Base-by-base conservation (phyloP, 2,888 invertebrate genomes). In the Nymphalis urticae region DNA sequence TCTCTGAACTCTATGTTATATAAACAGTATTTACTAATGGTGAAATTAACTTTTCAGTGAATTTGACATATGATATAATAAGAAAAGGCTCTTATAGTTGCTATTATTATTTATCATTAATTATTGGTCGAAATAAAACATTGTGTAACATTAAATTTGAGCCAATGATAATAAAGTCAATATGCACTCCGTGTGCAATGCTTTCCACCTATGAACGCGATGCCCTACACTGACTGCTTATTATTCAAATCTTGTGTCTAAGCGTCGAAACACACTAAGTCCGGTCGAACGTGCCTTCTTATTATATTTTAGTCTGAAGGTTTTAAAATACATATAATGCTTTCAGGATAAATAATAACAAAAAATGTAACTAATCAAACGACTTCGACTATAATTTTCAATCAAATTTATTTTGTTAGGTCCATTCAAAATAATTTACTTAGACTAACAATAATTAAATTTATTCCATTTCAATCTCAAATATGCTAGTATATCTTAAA, bases 161-260 rank as follows among this genome's bases (percentile, higher is more conserved):
- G 58, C 19, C 13, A 42, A 42, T 42, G 42, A 19, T 42, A 58
- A 36, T 42, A 17, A 42, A 58, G 10, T 21, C 13, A 3, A 42
- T 58, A 56, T 32, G 58, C n/a, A 42, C 19, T 19, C 36, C 42
- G 58, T 58, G n/a, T 10, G 27, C 59, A n/a, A 48, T 68, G 61
- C 58, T 64, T 63, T 64, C 74, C 66, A 72, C 54, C 64, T 61
- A 64, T 60, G 60, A 59, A 62, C 72, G 60, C 66, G 60, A 36
- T 71, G 53, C 47, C 62, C 51, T 56, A 21, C 21, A 32, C 47
- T 16, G 24, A 17, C 67, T 72, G 62, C 48, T 72, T 72, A 69
- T 53, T 72, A 72, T 72, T 69, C 72, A 59, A 62, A 50, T 21
- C 66, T 53, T 62, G 72, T 65, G 21, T 36, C 65, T 32, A 51